phyloP scores from a whole-genome alignment of 1,140 invertebrate genomes.

The Drosophila aff. region DNA sequence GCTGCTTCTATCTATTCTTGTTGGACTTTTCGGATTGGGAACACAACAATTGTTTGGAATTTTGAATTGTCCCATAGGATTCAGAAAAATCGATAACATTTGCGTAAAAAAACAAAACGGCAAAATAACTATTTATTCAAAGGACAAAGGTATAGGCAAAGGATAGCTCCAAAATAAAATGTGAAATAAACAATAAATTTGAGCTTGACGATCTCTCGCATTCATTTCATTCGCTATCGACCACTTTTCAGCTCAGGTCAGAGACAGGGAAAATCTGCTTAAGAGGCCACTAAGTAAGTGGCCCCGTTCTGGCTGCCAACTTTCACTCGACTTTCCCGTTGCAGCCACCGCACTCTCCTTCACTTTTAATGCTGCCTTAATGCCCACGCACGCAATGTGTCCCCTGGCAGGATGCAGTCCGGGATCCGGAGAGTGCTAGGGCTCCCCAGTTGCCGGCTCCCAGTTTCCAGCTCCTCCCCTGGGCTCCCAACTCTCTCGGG shows the following conservation, averaged over 20 bases:
- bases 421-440: neutral
- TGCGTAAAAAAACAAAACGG: neutral
- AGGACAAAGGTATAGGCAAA: too few species aligned
- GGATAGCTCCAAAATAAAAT: neutral
- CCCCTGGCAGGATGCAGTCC: constrained; percentile 47
- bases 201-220: neutral
- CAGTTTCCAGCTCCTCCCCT: neutral
- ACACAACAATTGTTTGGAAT: neutral
- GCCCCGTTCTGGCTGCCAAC: constrained; percentile 51
- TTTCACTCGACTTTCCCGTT: constrained; percentile 62
- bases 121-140: neutral
- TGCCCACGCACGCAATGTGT: constrained; percentile 57
- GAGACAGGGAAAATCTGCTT: constrained; percentile 13
- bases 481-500: constrained; percentile 7
- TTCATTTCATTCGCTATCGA: neutral
- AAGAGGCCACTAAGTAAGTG: constrained; percentile 43
- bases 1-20: neutral
- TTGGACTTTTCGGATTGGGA: too few species aligned
- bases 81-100: neutral
- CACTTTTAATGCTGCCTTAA: constrained; percentile 55
- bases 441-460: constrained; percentile 12
- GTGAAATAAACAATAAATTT: neutral
- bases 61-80: neutral
- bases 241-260: constrained; percentile 13
- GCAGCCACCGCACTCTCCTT: neutral